These are phyloP conservation scores for Sicus ferrugineus DNA, from an alignment of 2,888 invertebrate species.

Conservation along the genomic window DNA sequence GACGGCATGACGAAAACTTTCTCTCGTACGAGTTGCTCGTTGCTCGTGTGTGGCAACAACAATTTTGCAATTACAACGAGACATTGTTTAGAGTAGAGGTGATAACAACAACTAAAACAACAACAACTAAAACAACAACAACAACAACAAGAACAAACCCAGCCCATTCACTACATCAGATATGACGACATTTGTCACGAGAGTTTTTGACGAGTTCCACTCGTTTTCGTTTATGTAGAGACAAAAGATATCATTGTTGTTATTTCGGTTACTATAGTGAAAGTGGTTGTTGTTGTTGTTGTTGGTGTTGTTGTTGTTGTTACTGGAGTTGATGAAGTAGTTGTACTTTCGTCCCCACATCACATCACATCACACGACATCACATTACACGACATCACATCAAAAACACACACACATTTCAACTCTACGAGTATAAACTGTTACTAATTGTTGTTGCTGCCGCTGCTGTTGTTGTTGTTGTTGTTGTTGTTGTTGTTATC, in stretches of 20 bases:
- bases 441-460: background rate
- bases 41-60: background rate
- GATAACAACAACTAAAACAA: background rate
- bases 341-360: too few species aligned
- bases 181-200: slow-evolving; percentile 20
- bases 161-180: background rate
- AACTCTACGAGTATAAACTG: background rate
- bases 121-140: too few species aligned
- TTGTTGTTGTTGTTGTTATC: background rate
- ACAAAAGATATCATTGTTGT: too few species aligned
- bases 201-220: background rate
- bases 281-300: background rate
- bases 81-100: background rate
- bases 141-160: background rate
- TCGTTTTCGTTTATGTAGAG: background rate
- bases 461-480: background rate
- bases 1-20: background rate
- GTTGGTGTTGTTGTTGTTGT: background rate
- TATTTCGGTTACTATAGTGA: slow-evolving; percentile 7
- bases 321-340: background rate
- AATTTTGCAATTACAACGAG: background rate
- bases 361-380: too few species aligned
- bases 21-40: background rate
- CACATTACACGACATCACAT: background rate
- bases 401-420: background rate